Evolutionary conservation across 2,797 vertebrate genomes (phyloP).

Genomic region (Podargus strigoides): DNA sequence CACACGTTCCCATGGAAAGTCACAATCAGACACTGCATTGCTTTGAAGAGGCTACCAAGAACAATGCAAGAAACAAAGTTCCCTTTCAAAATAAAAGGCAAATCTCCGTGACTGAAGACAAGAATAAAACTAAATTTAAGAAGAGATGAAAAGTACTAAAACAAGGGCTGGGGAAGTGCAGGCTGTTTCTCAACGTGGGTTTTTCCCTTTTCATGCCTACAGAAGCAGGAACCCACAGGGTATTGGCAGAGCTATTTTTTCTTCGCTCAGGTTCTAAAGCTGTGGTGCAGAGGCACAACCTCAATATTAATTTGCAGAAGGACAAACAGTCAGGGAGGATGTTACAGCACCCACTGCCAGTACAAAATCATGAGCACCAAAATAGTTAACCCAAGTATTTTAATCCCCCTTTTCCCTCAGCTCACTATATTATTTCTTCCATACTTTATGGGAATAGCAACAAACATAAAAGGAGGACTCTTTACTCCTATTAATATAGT

Average conservation of each 20-base stretch:
- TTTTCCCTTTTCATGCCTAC: not conserved
- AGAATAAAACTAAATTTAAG: not conserved
- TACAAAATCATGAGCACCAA: not conserved
- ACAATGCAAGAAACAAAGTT: not conserved
- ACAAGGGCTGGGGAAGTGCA: not conserved
- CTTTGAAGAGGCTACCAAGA: not conserved
- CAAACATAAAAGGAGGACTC: not conserved
- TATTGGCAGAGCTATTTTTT: not conserved
- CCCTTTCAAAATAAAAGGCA: not conserved
- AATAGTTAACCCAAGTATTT: not conserved
- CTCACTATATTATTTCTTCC: not conserved
- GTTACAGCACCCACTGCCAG: not conserved
- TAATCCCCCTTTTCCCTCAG: accelerated
- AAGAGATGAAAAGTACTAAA: not conserved
- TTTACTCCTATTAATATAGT: not conserved
- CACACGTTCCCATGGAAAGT: not conserved
- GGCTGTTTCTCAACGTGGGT: not conserved
- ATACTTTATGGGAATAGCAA: not conserved
- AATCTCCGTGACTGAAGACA: not conserved
- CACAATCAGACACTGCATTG: not conserved
- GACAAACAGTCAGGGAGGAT: not conserved
- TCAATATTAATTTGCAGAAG: not conserved
- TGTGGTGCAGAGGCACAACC: not conserved
- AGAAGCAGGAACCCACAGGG: not conserved
- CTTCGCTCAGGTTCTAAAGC: not conserved